Conservation (phyloP, 1,140 invertebrate species). For the Armadillidium nasatum region DNA sequence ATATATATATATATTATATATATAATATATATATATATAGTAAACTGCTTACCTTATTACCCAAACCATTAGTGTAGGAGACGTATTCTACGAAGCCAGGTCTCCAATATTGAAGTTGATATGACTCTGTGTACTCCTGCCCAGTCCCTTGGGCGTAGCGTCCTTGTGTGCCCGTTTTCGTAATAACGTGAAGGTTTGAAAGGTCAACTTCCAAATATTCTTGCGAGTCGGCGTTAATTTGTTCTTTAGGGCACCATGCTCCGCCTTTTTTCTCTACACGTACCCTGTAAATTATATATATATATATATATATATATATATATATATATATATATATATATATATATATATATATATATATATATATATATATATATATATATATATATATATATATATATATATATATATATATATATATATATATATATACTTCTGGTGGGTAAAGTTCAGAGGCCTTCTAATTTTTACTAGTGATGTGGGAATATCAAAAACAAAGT, state of each 20-base stretch:
- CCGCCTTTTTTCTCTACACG: constrained; percentile 80
- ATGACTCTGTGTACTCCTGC: constrained; percentile 78
- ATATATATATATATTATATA: too few relatives aligned
- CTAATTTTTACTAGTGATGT: too few relatives aligned
- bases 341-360: too few relatives aligned
- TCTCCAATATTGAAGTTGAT: constrained; percentile 79
- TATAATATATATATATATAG: too few relatives aligned
- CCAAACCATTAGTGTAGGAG: constrained; percentile 68
- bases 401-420: too few relatives aligned
- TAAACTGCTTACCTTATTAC: constrained; percentile 60
- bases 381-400: too few relatives aligned
- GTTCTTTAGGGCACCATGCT: constrained; percentile 85
- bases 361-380: too few relatives aligned
- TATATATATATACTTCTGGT: too few relatives aligned
- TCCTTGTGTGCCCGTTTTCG: constrained; percentile 83
- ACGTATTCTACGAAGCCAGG: constrained; percentile 52
- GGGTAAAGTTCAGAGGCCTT: too few relatives aligned
- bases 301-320: too few relatives aligned
- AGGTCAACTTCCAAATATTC: constrained; percentile 86
- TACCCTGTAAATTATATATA: constrained; percentile 58
- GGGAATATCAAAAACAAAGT: too few relatives aligned
- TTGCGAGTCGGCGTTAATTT: constrained; percentile 50
- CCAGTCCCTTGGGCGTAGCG: constrained; percentile 91
- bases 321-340: too few relatives aligned
- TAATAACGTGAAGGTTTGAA: constrained; percentile 68